These are phyloP conservation scores for Coleophora deauratella DNA, from an alignment of 2,888 invertebrate genomes.

Conservation along the genomic window DNA sequence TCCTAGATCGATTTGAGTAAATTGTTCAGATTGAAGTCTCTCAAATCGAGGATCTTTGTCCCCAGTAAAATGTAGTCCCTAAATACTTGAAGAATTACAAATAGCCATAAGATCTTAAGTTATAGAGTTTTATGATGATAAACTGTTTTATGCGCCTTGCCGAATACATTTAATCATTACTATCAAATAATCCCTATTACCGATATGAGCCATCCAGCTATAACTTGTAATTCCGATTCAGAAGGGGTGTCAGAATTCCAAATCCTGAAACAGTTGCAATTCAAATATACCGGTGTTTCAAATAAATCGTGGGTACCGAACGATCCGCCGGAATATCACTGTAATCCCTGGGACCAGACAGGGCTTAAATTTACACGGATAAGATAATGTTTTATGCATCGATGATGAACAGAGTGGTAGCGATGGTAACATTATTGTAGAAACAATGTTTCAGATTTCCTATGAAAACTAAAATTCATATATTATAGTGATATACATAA, in stretches of 20 bases:
- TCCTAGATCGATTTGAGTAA: too few species aligned
- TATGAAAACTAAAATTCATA: too few species aligned
- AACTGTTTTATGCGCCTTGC: too few species aligned
- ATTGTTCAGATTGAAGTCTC: too few species aligned
- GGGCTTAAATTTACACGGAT: slow-evolving; percentile 30
- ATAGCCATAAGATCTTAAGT: too few species aligned
- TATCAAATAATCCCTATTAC: neutral
- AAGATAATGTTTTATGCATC: slow-evolving; percentile 20
- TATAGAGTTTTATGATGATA: too few species aligned
- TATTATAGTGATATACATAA: too few species aligned
- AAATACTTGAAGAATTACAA: too few species aligned
- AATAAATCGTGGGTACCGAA: slow-evolving; percentile 50
- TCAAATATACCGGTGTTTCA: slow-evolving; percentile 12
- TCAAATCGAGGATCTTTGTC: too few species aligned
- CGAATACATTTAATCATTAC: too few species aligned
- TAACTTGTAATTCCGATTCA: slow-evolving; percentile 8
- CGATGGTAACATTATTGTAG: slow-evolving; percentile 3
- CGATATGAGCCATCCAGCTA: neutral
- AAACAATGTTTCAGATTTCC: too few species aligned
- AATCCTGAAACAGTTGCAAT: slow-evolving; percentile 6
- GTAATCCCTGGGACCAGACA: slow-evolving; percentile 40
- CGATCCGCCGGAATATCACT: slow-evolving; percentile 42
- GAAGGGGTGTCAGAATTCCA: neutral
- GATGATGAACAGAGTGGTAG: slow-evolving; percentile 6
- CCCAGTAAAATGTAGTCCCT: too few species aligned